Base-by-base conservation (phyloP, 2,888 invertebrate genomes). In the Dendrolimus houi region DNA sequence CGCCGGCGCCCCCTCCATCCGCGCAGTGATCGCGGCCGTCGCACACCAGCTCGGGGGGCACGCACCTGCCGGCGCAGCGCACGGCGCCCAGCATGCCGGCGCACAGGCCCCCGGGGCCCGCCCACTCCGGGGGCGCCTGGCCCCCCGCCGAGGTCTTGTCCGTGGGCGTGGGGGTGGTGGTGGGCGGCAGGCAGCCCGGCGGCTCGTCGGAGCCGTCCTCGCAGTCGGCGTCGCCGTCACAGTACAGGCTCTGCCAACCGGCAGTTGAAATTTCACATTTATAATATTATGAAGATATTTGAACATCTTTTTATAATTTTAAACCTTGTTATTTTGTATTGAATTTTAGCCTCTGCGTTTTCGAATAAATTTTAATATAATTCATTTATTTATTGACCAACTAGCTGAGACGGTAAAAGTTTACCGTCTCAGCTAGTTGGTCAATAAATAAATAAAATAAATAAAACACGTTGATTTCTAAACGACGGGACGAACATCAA, bases 201-300 rank as follows among this genome's bases (percentile, higher is more conserved):
- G 93, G 93, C 82, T 96, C 96, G 78, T 96, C 95, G 56, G 94
- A 93, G 9, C 92, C 92, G 75, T 95, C 95, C 41, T 91, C 91
- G 81, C 96, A 95, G 87, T 91, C 94, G 61, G 81, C 73, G 75
- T 93, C 94, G 66, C 94, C 93, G 82, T 95, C 95, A 85, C 95
- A 95, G 76, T 91, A 93, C 69, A 91, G 81, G 56, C 79, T 88
- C 91, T 87, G 68, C 29, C 12, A 3, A 29, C 3, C 29, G 29
- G 6, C 29, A 29, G 17, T 17, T 17, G 17, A 3, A 17, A 17
- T 17, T 17, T 17, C 17, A 17, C 17, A 29, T 29, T 29, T 29
- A 29, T 29, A 2, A 3, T 3, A 3, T 29, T 29, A 17, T 14
- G 14, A 14, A 14, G 14, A 14, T 14, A 1, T 14, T 14, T 14